Base-by-base conservation (phyloP, 2,888 invertebrate genomes). In the Escarpia spicata region DNA sequence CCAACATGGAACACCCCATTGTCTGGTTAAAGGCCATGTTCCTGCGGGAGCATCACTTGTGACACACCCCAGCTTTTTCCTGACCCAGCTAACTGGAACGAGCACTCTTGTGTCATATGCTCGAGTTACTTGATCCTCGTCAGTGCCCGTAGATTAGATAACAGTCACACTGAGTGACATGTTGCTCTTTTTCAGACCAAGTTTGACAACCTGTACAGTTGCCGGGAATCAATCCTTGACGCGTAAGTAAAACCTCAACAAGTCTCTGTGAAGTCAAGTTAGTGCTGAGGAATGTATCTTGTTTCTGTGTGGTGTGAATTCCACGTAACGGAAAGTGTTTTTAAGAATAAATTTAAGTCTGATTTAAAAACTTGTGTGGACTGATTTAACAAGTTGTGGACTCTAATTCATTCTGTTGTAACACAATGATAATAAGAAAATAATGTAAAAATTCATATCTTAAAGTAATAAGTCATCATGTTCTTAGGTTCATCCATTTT, bases 171-270 rank as follows among this genome's bases (percentile, higher is more conserved):
- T 75, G 75, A 75, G 26, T 75, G 75, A 15, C 75, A 2, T 19
- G 19, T 75, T 75, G 6, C 75, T 26, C 75, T 75, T 75, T 75
- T 94, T 43, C 93, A 94, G 94, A 94, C 94, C 15, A 94, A 94
- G 93, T 94, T 94, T 93, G 94, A 94, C 93, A 94, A 94, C 91
- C 92, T 94, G 89, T 94, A 94, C 93, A 94, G 94, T 96, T 94
- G 94, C 91, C 98, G 99, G 92, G 99, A 99, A 97, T 99, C 99
- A 0, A 97, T 99, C 60, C 98, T 99, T 94, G 99, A 99, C 97
- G 99, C 99, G 97, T 97, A 96, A 98, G 98, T 98, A 92, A 92
- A 26, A 75, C 75, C 3, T 75, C 0, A 26, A 26, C 19, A 26
- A 19, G 6, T 75, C 26, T 26, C 75, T 19, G n/a, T 26, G 19